Evolutionary conservation across 2,888 invertebrate genomes (phyloP), one percentile per base, ranked within the genome.

Genomic region (Eupithecia vulgata): DNA sequence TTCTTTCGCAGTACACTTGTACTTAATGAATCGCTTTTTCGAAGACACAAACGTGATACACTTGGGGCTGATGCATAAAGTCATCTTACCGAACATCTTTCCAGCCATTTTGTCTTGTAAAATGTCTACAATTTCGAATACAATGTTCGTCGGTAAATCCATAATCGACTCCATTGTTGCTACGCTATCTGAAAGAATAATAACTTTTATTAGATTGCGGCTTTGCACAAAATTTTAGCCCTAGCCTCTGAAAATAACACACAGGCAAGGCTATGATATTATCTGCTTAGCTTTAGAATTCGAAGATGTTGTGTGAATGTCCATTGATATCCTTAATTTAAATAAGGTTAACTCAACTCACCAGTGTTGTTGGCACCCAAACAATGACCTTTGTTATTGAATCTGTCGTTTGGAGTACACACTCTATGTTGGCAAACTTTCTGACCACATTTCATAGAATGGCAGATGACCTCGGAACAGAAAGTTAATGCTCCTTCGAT

Each of bases 101-200:
- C 92, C 92, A 67, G 87, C 80, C 89, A 94, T 87, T 84, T 90
- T 91, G 52, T 91, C 88, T 82, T 93, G 87, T 77, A 94, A 81
- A 71, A 92, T 92, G 59, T 93, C 92, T n/a, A 93, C 90, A 66
- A 91, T 87, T 85, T 93, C 91, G 72, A 90, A 89, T 68, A 87
- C 91, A 30, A 92, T 81, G 71, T 91, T 93, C 52, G 92, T 91
- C 8, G 94, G 93, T 75, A 93, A 85, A 84, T 94, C 91, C 90
- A 90, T 90, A 59, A 90, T 88, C 13, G 93, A 90, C 80, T 91
- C 92, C 90, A 92, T 87, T 73, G 90, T 89, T 48, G 88, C 90
- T 75, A 87, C 81, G 76, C 90, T 92, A 77, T 94, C 94, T 94
- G 87, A 64, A 91, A 92, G 1, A 37, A 6, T 70, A 35, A 65